Percentiles rank a stretch among this genome's conserved stretches.
These are phyloP conservation scores for Halesus radiatus DNA, from an alignment of 1,140 invertebrate genomes.

Conservation along the genomic window DNA sequence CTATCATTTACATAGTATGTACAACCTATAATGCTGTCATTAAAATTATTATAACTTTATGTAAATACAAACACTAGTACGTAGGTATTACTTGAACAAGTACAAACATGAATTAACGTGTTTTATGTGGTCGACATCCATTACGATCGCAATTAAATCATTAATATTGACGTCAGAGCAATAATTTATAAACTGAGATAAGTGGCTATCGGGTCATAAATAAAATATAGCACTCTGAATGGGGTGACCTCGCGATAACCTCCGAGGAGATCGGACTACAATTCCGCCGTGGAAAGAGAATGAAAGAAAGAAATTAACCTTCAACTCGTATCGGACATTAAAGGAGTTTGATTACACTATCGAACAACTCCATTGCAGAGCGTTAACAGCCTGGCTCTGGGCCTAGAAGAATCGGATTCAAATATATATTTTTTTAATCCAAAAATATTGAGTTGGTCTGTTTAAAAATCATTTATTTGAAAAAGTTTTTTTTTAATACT, in stretches of 20 bases:
- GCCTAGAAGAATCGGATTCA: no score
- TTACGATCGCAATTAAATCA: constrained; percentile 28
- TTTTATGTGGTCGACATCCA: constrained; percentile 23
- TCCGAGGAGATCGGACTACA: not conserved
- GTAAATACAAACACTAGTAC: no score
- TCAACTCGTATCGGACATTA: constrained; percentile 8
- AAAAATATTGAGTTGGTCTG: no score
- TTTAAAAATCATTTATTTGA: no score
- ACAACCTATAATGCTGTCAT: no score
- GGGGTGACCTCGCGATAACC: constrained; percentile 25
- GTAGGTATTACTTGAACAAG: no score
- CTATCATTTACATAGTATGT: no score
- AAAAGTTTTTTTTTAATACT: no score
- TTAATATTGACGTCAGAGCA: constrained; percentile 37
- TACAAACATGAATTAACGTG: not conserved
- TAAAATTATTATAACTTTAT: no score
- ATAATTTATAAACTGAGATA: not conserved
- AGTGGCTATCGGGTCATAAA: constrained; percentile 8
- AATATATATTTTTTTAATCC: no score
- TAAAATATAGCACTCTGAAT: not conserved
- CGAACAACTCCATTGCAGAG: no score
- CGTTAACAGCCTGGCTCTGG: no score
- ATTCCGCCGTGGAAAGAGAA: constrained; percentile 17
- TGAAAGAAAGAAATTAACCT: constrained; percentile 25
- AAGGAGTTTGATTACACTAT: not conserved